Percentiles rank a stretch among this genome's conserved stretches.
Evolutionary conservation across 2,888 invertebrate genomes (phyloP).

Genomic region (Xestia xanthographa): DNA sequence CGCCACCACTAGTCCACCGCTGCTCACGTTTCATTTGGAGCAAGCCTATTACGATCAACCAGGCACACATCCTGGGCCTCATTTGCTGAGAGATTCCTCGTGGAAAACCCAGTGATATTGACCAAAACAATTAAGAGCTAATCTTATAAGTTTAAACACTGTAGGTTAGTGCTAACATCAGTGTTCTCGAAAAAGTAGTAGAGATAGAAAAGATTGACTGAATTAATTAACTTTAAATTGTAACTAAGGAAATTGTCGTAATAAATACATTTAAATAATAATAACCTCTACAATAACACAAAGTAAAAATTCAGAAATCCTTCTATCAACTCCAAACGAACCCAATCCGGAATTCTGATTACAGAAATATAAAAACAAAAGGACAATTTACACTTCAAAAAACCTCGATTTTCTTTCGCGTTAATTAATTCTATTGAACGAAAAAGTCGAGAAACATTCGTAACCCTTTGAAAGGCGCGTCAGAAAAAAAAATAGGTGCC

Average conservation of each 20-base stretch:
- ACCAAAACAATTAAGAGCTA: too few species aligned
- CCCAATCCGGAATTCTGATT: slow-evolving; percentile 61
- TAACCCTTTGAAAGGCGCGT: slow-evolving; percentile 84
- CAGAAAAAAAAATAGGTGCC: slow-evolving; percentile 67
- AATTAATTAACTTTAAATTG: neutral
- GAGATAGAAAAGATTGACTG: neutral
- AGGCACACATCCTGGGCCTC: too few species aligned
- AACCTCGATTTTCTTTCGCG: slow-evolving; percentile 70
- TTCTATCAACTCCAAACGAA: slow-evolving; percentile 46
- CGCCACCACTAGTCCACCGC: too few species aligned
- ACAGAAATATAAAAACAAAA: slow-evolving; percentile 66
- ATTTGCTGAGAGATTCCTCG: neutral
- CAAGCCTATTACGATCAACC: neutral
- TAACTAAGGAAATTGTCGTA: neutral
- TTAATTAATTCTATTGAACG: slow-evolving; percentile 86
- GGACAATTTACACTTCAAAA: slow-evolving; percentile 69
- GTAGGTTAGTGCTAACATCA: too few species aligned
- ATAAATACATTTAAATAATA: slow-evolving; percentile 25
- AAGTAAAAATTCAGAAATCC: slow-evolving; percentile 28
- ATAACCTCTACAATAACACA: slow-evolving; percentile 16
- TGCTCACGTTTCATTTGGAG: neutral
- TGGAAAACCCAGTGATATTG: neutral
- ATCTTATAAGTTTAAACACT: too few species aligned
- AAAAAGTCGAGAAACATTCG: slow-evolving; percentile 66
- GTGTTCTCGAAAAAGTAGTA: too few species aligned